Percentiles rank a stretch among this genome's conserved stretches.
Conservation (phyloP, 2,113 vertebrate species). For the Gasterosteus nipponicus region DNA sequence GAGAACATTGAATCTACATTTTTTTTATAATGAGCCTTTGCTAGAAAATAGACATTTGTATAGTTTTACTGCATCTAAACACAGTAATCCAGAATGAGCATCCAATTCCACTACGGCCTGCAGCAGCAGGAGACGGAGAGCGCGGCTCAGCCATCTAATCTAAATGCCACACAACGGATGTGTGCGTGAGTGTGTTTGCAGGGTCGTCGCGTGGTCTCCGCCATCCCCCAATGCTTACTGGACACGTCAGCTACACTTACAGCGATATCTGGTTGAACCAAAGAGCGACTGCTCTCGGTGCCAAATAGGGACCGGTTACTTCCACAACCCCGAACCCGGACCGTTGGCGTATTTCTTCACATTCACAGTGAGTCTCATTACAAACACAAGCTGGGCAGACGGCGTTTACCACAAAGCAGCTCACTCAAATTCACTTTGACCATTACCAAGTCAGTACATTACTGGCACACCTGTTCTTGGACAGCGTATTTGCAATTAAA, state of each 20-base stretch:
- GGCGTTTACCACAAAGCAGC: background rate
- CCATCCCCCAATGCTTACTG: slow-evolving; percentile 18
- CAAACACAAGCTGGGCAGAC: background rate
- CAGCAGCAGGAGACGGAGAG: slow-evolving; percentile 18
- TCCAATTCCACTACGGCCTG: slow-evolving; percentile 1
- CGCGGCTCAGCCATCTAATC: slow-evolving; percentile 17
- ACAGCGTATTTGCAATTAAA: background rate
- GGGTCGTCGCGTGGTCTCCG: slow-evolving; percentile 9
- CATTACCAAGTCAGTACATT: background rate
- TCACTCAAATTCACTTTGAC: background rate
- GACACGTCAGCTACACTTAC: slow-evolving; percentile 39
- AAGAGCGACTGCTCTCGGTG: background rate
- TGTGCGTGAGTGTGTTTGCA: background rate
- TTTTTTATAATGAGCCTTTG: background rate
- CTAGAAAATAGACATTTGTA: background rate
- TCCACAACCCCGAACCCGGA: background rate
- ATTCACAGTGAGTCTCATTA: background rate
- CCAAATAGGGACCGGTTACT: slow-evolving; percentile 20
- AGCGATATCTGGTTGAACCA: background rate
- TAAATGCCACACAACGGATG: slow-evolving; percentile 19
- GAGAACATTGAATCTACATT: background rate
- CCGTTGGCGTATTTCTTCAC: slow-evolving; percentile 10
- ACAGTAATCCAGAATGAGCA: background rate
- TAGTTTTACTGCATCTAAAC: background rate
- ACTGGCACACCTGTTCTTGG: background rate